Evolutionary conservation across 1,140 invertebrate species (phyloP).

Genomic region (Venturia canescens): DNA sequence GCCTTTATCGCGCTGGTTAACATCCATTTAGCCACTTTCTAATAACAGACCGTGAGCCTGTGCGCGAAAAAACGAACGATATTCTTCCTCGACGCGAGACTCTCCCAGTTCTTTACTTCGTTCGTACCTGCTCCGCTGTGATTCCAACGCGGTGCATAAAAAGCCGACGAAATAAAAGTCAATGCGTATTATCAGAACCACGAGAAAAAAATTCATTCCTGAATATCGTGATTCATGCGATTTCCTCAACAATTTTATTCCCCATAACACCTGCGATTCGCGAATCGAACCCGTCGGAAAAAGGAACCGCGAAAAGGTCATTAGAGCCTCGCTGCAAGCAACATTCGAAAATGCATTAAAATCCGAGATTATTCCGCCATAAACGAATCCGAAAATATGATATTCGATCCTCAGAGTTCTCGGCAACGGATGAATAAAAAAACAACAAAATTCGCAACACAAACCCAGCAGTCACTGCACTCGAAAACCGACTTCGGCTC

Average conservation of each 20-base stretch:
- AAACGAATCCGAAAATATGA: too few species aligned
- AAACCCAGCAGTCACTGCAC: background rate
- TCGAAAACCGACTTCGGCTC: background rate
- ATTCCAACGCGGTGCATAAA: too few species aligned
- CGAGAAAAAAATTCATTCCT: background rate
- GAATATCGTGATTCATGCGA: too few species aligned
- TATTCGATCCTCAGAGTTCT: background rate
- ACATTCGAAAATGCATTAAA: too few species aligned
- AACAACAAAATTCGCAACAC: background rate
- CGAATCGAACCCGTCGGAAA: background rate
- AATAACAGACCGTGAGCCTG: background rate
- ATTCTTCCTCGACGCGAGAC: background rate
- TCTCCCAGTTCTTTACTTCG: background rate
- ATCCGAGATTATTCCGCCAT: too few species aligned
- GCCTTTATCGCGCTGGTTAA: too few species aligned
- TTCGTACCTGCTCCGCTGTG: background rate
- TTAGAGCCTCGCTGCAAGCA: too few species aligned
- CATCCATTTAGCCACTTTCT: background rate
- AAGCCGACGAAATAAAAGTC: too few species aligned
- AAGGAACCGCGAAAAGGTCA: background rate
- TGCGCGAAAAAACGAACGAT: slow-evolving; percentile 1
- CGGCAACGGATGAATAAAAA: background rate
- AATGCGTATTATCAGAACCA: background rate
- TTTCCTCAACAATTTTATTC: background rate
- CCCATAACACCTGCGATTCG: too few species aligned